A percentile compares a stretch with the other conserved stretches of the same genome.
These are phyloP conservation scores for Diglossa cyanea DNA, from an alignment of 2,797 vertebrate genomes.

Conservation along the genomic window DNA sequence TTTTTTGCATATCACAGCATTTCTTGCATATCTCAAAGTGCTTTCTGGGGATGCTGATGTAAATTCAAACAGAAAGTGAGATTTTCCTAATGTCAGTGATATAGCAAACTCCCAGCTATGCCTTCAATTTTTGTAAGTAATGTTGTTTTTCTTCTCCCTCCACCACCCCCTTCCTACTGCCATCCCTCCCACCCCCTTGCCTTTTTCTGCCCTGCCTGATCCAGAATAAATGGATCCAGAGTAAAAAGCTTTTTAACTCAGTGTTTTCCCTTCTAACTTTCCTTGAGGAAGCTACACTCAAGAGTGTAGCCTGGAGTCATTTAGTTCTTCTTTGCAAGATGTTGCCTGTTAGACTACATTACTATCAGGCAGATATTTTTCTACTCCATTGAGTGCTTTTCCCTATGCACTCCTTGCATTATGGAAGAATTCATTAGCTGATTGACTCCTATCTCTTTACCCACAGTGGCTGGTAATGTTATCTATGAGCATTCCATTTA, in stretches of 20 bases:
- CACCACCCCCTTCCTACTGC: not conserved
- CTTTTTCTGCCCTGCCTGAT: not conserved
- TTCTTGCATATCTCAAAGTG: not conserved
- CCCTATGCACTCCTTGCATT: not conserved
- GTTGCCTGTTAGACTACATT: not conserved
- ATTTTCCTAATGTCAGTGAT: not conserved
- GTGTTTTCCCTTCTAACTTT: not conserved
- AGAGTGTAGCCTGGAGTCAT: not conserved
- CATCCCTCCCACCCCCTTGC: rapidly evolving
- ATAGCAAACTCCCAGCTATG: not conserved
- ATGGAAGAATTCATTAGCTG: not conserved
- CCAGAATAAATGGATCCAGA: no score
- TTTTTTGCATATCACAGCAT: not conserved
- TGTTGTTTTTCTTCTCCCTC: not conserved
- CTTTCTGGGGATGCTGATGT: not conserved
- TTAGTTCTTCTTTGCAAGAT: not conserved
- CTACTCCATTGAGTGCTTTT: not conserved
- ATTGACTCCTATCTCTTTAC: not conserved
- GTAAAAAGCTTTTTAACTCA: not conserved
- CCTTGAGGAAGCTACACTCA: not conserved
- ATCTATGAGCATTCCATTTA: not conserved
- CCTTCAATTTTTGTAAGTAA: not conserved
- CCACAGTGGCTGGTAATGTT: not conserved
- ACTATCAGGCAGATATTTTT: not conserved
- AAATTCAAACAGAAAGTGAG: not conserved